Base-by-base conservation (phyloP, 2,888 invertebrate species). In the Drosophila subquinaria region DNA sequence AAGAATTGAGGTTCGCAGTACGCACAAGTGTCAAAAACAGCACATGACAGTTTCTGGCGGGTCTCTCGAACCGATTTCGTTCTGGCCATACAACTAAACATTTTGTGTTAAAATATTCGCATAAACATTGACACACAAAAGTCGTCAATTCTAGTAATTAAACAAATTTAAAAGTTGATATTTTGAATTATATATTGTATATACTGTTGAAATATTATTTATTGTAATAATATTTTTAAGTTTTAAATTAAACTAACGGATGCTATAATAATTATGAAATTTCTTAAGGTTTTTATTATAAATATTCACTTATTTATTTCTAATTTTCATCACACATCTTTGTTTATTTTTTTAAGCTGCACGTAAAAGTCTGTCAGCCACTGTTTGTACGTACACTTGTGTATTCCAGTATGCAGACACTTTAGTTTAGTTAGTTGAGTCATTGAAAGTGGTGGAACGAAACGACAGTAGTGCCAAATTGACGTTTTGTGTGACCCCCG, bases 21-120 rank as follows among this genome's bases (percentile, higher is more conserved):
- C 75, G 73, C 87, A 83, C 84, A 84, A 87, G 84, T 87, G 84
- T 83, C 84, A 87, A 65, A 71, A 79, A 59, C 87, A 84, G 81
- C 66, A 64, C 62, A 70, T 80, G 81, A 75, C 81, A 80, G 36
- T 72, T 69, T 67, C 65, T 64, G 63, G 67, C 66, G 67, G 78
- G 47, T 43, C 53, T 66, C 59, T 53, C 43, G 15, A 15, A 52
- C 38, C 42, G 55, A 47, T 23, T 11, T 17, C 35, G 13, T 35
- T 48, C 17, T 15, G 27, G 23, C 8, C 42, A 36, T 23, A 50
- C 47, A 36, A 33, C 56, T 35, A 23, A 8, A 33, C 45, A n/a
- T 27, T 20, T 36, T 57, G 57, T 38, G 43, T 27, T 17, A 4
- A n/a, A 20, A 47, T 47, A 57, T 42, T 27, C 38, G 10, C 40